Conservation (phyloP, 2,113 vertebrate genomes). For the Apteryx mantelli region DNA sequence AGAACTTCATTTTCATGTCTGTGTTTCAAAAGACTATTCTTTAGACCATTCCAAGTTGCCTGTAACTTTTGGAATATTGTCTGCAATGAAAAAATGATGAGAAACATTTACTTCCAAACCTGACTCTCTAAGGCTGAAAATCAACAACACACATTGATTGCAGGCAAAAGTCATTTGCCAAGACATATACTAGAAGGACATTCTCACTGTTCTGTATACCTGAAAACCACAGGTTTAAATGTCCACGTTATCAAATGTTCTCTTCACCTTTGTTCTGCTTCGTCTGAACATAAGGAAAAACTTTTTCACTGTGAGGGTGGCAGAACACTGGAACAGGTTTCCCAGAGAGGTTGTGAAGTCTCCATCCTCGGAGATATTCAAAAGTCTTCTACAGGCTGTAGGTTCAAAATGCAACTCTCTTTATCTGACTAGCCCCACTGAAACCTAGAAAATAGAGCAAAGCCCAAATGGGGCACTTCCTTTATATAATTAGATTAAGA, state of each 20-base stretch:
- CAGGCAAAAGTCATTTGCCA: neutral
- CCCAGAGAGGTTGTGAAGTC: neutral
- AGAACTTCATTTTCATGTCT: constrained; percentile 7
- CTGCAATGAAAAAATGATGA: neutral
- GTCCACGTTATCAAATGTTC: neutral
- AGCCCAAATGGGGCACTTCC: neutral
- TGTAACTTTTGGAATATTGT: neutral
- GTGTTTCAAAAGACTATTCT: neutral
- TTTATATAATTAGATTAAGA: neutral
- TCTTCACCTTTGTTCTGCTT: neutral
- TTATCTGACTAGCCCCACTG: neutral
- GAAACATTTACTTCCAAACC: constrained; percentile 3
- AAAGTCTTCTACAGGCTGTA: neutral
- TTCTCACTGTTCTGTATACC: neutral
- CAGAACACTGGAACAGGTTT: neutral
- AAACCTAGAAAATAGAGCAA: neutral
- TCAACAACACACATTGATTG: neutral
- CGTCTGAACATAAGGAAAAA: neutral
- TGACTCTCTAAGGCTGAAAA: neutral
- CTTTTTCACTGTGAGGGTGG: neutral
- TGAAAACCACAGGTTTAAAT: neutral
- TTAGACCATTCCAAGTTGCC: neutral
- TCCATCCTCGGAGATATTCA: neutral
- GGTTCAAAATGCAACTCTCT: neutral
- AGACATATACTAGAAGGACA: fast-evolving